A percentile compares a stretch with the other conserved stretches of the same genome.
Conservation (phyloP, 2,888 invertebrate species). For the Drosophila mimetica region DNA sequence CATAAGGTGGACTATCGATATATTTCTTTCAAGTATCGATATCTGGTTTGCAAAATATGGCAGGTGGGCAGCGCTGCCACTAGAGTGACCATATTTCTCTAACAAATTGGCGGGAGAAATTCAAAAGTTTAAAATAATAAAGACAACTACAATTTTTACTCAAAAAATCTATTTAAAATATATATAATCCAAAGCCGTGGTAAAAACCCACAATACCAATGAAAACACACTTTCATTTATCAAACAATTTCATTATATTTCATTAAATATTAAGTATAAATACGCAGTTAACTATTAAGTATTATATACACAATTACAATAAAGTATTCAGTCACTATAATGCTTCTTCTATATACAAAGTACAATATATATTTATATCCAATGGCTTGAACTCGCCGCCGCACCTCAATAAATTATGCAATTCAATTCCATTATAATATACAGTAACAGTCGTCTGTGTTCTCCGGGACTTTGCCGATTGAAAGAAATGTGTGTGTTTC, state of each 20-base stretch:
- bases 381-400: constrained; percentile 61
- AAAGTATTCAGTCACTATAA: constrained; percentile 79
- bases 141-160: background rate
- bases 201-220: no score
- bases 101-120: background rate
- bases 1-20: background rate
- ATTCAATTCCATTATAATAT: constrained; percentile 59
- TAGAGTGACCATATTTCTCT: background rate
- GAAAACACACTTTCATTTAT: constrained; percentile 37
- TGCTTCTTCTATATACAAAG: constrained; percentile 78
- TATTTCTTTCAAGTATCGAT: background rate
- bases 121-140: background rate
- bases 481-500: constrained; percentile 7
- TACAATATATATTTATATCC: constrained; percentile 46
- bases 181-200: no score
- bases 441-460: constrained; percentile 64
- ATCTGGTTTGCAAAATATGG: background rate
- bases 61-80: background rate
- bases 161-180: background rate
- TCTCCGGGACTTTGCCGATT: constrained; percentile 34
- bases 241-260: constrained; percentile 76
- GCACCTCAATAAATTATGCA: constrained; percentile 69
- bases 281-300: constrained; percentile 76
- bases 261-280: constrained; percentile 79
- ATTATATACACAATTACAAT: constrained; percentile 81